A percentile compares a stretch with the other conserved stretches of the same genome.
phyloP scores from a whole-genome alignment of 2,113 vertebrate species.

The sheep (Ovis aries) region DNA sequence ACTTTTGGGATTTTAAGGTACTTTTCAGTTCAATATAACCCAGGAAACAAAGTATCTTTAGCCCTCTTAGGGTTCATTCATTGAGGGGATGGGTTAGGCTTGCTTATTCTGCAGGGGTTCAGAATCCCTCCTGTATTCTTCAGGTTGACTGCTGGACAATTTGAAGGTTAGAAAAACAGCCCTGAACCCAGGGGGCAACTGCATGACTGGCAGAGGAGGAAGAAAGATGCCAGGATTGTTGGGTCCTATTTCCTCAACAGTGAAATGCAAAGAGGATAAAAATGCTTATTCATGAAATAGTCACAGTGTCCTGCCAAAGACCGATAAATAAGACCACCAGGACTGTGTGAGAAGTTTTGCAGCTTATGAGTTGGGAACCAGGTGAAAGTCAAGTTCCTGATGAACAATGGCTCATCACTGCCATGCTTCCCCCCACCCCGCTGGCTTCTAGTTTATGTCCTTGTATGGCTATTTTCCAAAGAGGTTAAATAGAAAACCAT shows the following conservation, averaged over 20 bases:
- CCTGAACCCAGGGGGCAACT: background rate
- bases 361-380: background rate
- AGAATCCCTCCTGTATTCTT: background rate
- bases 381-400: background rate
- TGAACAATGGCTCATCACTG: accelerated
- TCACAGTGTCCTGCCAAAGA: background rate
- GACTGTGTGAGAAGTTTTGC: background rate
- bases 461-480: background rate
- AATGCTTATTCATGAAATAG: background rate
- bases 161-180: background rate
- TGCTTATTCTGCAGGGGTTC: background rate
- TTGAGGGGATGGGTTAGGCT: background rate
- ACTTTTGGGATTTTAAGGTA: background rate
- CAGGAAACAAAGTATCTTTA: background rate
- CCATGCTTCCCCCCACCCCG: accelerated
- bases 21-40: background rate
- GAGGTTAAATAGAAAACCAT: background rate
- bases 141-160: background rate
- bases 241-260: background rate
- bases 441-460: background rate
- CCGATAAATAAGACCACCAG: accelerated
- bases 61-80: background rate
- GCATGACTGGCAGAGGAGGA: background rate
- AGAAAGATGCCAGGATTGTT: background rate
- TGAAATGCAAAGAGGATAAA: background rate